Evolutionary conservation across 2,113 vertebrate genomes (phyloP).

Genomic region (Talpa occidentalis): DNA sequence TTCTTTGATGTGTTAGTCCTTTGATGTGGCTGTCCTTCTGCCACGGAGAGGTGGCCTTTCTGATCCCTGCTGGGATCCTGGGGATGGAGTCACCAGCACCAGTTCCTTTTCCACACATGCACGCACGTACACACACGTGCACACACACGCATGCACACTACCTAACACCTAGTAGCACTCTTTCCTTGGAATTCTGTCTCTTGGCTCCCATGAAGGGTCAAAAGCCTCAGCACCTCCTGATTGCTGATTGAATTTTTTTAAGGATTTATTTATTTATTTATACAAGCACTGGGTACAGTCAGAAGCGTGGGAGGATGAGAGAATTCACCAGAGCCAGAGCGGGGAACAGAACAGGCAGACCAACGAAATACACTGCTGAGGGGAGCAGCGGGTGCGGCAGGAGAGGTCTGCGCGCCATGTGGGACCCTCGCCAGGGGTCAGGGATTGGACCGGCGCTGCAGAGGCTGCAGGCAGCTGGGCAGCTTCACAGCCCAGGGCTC

Average conservation of each 20-base stretch:
- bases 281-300: too few relatives aligned
- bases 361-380: too few relatives aligned
- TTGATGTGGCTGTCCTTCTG: not conserved
- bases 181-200: not conserved
- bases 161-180: not conserved
- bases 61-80: not conserved
- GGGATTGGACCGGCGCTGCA: too few relatives aligned
- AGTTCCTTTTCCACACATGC: not conserved
- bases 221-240: not conserved
- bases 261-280: too few relatives aligned
- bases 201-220: not conserved
- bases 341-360: too few relatives aligned
- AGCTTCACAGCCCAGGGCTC: too few relatives aligned
- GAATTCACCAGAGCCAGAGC: too few relatives aligned
- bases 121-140: not conserved
- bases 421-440: too few relatives aligned
- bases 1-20: not conserved
- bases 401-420: too few relatives aligned
- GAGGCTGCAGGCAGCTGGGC: too few relatives aligned
- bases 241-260: conserved; percentile 16
- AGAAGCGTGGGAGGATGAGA: too few relatives aligned
- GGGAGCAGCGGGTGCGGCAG: too few relatives aligned
- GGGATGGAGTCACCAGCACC: not conserved
- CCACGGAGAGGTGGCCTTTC: not conserved
- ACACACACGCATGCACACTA: not conserved